Evolutionary conservation across 1,140 invertebrate genomes (phyloP).

Genomic region (Sinonovacula constricta): DNA sequence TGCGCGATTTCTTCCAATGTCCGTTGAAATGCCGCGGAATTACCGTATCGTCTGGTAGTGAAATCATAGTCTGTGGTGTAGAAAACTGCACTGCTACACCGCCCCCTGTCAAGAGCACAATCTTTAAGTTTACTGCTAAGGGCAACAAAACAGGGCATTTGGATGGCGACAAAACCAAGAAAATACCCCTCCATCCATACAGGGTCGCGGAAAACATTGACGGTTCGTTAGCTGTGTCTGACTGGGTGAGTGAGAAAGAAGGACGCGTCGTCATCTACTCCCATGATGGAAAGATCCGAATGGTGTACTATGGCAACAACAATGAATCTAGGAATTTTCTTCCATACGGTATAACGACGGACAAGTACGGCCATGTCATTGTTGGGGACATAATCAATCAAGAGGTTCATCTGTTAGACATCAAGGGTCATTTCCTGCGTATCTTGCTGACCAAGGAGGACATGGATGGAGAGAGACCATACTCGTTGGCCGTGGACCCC

Average conservation of each 20-base stretch:
- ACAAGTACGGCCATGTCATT: slow-evolving; percentile 42
- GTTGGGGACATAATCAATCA: slow-evolving; percentile 37
- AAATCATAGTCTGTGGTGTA: slow-evolving; percentile 45
- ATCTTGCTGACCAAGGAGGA: slow-evolving; percentile 22
- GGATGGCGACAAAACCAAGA: slow-evolving; percentile 33
- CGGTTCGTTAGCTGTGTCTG: slow-evolving; percentile 30
- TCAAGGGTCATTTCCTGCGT: slow-evolving; percentile 41
- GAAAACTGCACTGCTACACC: slow-evolving; percentile 41
- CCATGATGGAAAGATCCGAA: slow-evolving; percentile 37
- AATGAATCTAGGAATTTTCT: slow-evolving; percentile 20
- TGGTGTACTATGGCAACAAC: slow-evolving; percentile 37
- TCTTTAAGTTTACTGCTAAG: slow-evolving; percentile 43
- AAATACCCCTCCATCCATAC: slow-evolving; percentile 40
- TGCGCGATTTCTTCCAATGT: slow-evolving; percentile 41
- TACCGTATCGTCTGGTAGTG: slow-evolving; percentile 9
- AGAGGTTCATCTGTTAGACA: slow-evolving; percentile 42
- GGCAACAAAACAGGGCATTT: slow-evolving; percentile 46
- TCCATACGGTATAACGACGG: slow-evolving; percentile 42
- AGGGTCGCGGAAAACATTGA: slow-evolving; percentile 48
- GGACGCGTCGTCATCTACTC: slow-evolving; percentile 40
- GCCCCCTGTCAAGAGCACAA: slow-evolving; percentile 31
- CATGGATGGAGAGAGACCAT: slow-evolving; percentile 31
- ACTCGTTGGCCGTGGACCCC: slow-evolving; percentile 40
- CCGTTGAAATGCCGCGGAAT: slow-evolving; percentile 31
- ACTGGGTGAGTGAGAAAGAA: slow-evolving; percentile 47